A percentile compares a stretch with the other conserved stretches of the same genome.
These are phyloP conservation scores for Blomia tropicalis DNA, from an alignment of 2,888 invertebrate species.

Conservation along the genomic window DNA sequence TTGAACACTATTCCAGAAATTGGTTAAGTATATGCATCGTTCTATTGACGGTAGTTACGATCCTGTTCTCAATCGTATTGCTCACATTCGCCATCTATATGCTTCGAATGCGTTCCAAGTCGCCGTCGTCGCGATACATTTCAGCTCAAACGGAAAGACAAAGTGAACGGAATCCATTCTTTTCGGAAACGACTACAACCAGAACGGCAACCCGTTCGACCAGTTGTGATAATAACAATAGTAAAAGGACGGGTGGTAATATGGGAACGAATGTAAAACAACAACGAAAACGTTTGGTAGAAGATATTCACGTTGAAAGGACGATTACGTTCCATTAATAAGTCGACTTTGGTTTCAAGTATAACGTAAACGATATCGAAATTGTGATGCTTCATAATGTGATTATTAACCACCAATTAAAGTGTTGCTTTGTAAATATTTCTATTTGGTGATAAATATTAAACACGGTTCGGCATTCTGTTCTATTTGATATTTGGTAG, in stretches of 20 bases:
- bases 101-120: not conserved
- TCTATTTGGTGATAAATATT: not conserved
- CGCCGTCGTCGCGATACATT: not conserved
- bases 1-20: not conserved
- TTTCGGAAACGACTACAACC: not conserved
- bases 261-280: not conserved
- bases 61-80: not conserved
- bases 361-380: too few species aligned
- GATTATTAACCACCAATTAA: too few species aligned
- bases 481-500: too few species aligned
- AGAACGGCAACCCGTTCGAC: not conserved
- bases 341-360: not conserved
- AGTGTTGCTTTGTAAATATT: not conserved
- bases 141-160: not conserved
- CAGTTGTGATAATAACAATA: too few species aligned
- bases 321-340: conserved; percentile 5
- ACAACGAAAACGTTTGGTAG: not conserved
- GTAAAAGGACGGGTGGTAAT: not conserved
- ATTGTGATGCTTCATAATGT: too few species aligned
- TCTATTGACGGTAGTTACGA: not conserved
- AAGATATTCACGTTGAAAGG: conserved; percentile 6
- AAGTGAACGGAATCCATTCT: not conserved
- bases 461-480: not conserved
- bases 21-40: not conserved
- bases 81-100: conserved; percentile 1